Evolutionary conservation across 2,888 invertebrate genomes (phyloP).

Genomic region (Drosophila eohydei): DNA sequence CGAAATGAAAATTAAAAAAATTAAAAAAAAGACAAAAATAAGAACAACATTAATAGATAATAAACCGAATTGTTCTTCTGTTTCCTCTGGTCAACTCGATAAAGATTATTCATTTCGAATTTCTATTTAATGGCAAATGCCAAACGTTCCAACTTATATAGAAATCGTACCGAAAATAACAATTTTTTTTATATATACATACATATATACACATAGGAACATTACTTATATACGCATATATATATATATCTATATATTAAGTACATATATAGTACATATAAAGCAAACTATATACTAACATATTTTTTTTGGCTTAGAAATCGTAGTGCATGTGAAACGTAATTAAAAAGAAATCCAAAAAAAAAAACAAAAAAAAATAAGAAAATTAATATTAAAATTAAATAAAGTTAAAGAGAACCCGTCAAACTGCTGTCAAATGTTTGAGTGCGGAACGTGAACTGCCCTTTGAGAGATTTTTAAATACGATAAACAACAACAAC

Average conservation of each 20-base stretch:
- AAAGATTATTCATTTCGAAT: slow-evolving; percentile 6
- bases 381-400: not conserved
- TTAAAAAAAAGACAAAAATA: not conserved
- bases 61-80: slow-evolving; percentile 5
- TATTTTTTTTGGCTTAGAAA: slow-evolving; percentile 50
- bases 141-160: slow-evolving; percentile 24
- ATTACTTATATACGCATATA: slow-evolving; percentile 17
- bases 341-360: slow-evolving; percentile 1
- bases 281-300: slow-evolving; percentile 27
- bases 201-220: slow-evolving; percentile 9
- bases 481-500: slow-evolving; percentile 33
- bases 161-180: slow-evolving; percentile 16
- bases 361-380: slow-evolving; percentile 2
- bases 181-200: slow-evolving; percentile 38
- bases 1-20: slow-evolving; percentile 14
- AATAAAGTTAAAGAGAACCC: slow-evolving; percentile 21
- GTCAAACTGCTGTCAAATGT: slow-evolving; percentile 48
- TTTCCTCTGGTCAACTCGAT: slow-evolving; percentile 5
- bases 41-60: slow-evolving; percentile 6
- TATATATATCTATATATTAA: slow-evolving; percentile 29
- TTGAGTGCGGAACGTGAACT: slow-evolving; percentile 75
- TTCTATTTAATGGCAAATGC: slow-evolving; percentile 16
- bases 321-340: slow-evolving; percentile 43
- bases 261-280: slow-evolving; percentile 38
- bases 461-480: slow-evolving; percentile 77